Conservation (phyloP, 1,140 invertebrate genomes). For the Drosophila hydei region DNA sequence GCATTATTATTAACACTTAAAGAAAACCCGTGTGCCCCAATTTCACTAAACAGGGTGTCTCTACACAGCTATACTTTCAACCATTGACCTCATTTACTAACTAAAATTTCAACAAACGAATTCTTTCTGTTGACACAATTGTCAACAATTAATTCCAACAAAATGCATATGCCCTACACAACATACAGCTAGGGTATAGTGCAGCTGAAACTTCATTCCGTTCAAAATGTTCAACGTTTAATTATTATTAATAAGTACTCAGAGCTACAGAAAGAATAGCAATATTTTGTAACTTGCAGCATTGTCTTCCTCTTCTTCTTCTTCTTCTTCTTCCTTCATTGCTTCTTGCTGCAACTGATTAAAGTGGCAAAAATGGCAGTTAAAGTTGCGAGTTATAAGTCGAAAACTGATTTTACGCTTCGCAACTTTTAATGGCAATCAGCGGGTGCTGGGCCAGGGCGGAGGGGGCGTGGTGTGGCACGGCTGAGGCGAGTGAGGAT, state of each 20-base stretch:
- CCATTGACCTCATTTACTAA: too few relatives aligned
- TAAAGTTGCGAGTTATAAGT: conserved; percentile 31
- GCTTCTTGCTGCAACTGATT: conserved; percentile 21
- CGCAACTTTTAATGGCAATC: conserved; percentile 60
- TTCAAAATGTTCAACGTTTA: background rate
- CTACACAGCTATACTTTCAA: too few relatives aligned
- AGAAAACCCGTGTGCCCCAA: too few relatives aligned
- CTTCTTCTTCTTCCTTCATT: background rate
- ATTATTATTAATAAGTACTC: conserved; percentile 3
- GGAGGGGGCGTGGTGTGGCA: background rate
- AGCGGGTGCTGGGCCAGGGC: background rate
- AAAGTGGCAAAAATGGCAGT: conserved; percentile 29
- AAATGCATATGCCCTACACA: background rate
- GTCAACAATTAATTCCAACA: too few relatives aligned
- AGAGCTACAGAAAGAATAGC: background rate
- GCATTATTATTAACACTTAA: too few relatives aligned
- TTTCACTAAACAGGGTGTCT: too few relatives aligned
- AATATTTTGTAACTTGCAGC: background rate
- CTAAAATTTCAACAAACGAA: too few relatives aligned
- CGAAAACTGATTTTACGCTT: conserved; percentile 56
- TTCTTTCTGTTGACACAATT: too few relatives aligned
- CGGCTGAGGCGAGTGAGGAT: too few relatives aligned
- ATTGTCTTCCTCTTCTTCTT: background rate
- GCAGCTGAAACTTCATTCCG: too few relatives aligned
- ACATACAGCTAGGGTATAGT: too few relatives aligned